A percentile compares a stretch with the other conserved stretches of the same genome.
Evolutionary conservation across 37 sponge, comb jelly and placozoan species (phyloP).

Genomic region (Petrosia ficiformis): DNA sequence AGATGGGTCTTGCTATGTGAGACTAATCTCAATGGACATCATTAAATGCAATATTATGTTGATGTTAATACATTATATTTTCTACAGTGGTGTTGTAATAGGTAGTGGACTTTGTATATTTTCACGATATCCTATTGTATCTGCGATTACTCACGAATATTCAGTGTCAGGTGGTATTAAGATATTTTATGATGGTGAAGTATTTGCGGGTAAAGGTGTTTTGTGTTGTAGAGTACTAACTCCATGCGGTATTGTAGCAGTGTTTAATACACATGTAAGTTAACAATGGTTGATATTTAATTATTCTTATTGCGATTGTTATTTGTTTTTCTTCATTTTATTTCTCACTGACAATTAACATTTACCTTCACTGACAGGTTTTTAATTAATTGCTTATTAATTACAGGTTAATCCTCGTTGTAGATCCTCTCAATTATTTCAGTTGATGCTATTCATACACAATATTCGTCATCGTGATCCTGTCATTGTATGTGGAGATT

Average conservation of each 20-base stretch:
- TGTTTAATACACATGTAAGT: slow-evolving; percentile 73
- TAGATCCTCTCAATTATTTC: slow-evolving; percentile 47
- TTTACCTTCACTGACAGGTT: background rate
- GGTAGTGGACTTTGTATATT: slow-evolving; percentile 84
- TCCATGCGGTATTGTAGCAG: slow-evolving; percentile 35
- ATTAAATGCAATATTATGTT: background rate
- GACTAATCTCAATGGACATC: background rate
- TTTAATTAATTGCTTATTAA: background rate
- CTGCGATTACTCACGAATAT: slow-evolving; percentile 32
- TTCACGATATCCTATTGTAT: slow-evolving; percentile 64
- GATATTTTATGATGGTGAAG: slow-evolving; percentile 51
- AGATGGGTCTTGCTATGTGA: no score
- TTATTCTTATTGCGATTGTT: background rate
- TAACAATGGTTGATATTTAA: background rate
- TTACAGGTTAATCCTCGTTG: slow-evolving; percentile 31
- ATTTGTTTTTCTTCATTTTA: slow-evolving; percentile 4
- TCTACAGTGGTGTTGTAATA: slow-evolving; percentile 56
- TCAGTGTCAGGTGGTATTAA: slow-evolving; percentile 16
- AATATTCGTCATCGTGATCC: slow-evolving; percentile 42
- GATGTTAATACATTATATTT: background rate
- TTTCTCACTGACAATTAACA: background rate
- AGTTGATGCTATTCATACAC: slow-evolving; percentile 56
- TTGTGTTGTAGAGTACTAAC: slow-evolving; percentile 23
- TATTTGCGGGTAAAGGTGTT: slow-evolving; percentile 73
- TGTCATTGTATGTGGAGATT: slow-evolving; percentile 67